Conservation (phyloP, 2,888 invertebrate species). For the Dryobota labecula region DNA sequence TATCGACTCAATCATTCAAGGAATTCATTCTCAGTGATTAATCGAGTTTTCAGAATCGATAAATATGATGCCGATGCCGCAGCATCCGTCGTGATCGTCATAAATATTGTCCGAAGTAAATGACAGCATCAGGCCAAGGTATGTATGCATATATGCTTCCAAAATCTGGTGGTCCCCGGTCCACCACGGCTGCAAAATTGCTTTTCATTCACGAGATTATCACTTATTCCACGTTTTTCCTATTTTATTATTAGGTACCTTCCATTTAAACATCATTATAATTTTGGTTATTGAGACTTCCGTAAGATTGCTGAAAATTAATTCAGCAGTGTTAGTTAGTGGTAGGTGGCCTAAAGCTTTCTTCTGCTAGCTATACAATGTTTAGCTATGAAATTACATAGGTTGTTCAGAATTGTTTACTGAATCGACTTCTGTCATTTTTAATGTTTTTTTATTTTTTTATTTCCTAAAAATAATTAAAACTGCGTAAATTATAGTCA, state of each 20-base stretch:
- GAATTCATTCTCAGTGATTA: constrained; percentile 46
- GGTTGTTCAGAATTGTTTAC: no score
- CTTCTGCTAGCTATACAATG: neutral
- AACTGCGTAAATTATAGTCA: no score
- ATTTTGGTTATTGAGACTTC: no score
- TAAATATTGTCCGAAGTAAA: constrained; percentile 3
- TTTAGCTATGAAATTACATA: no score
- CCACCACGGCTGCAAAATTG: no score
- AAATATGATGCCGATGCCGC: constrained; percentile 35
- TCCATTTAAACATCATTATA: neutral
- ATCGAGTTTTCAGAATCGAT: constrained; percentile 62
- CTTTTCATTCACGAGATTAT: neutral
- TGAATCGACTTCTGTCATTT: no score
- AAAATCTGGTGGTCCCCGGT: neutral
- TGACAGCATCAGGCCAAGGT: neutral
- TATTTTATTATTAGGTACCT: neutral
- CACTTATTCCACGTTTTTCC: neutral
- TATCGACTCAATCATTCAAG: constrained; percentile 48
- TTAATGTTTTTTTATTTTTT: no score
- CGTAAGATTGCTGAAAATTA: neutral
- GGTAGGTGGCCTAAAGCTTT: neutral
- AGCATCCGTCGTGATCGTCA: constrained; percentile 25
- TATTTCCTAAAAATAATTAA: no score
- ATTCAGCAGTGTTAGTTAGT: no score
- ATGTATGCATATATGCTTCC: neutral